A percentile compares a stretch with the other conserved stretches of the same genome.
phyloP scores from a whole-genome alignment of 2,888 invertebrate species.

The Plemyria rubiginata region DNA sequence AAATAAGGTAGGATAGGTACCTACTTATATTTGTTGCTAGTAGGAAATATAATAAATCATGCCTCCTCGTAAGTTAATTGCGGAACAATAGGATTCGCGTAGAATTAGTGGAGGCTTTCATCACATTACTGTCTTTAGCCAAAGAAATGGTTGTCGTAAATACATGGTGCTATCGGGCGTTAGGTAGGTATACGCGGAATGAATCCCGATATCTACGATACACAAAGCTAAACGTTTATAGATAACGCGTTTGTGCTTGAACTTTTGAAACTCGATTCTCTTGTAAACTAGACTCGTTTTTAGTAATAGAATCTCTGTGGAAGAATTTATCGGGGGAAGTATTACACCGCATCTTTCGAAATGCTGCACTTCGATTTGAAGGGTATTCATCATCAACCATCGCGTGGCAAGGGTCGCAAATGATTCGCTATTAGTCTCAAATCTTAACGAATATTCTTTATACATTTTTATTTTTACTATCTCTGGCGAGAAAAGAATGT shows the following conservation, averaged over 20 bases:
- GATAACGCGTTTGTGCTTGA: conserved; percentile 7
- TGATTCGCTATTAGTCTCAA: too few species aligned
- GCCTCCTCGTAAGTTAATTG: conserved; percentile 37
- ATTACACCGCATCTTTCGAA: too few species aligned
- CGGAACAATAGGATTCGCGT: conserved; percentile 34
- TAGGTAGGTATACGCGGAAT: conserved; percentile 18
- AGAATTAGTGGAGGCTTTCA: conserved; percentile 48
- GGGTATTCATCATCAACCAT: too few species aligned
- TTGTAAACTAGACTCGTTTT: too few species aligned
- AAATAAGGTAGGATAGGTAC: conserved; percentile 28
- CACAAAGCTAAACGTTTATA: conserved; percentile 12
- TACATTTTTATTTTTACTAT: conserved; percentile 32
- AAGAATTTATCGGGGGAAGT: too few species aligned
- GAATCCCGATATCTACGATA: conserved; percentile 13
- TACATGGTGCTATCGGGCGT: conserved; percentile 26
- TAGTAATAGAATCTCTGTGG: too few species aligned
- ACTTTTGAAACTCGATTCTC: neutral
- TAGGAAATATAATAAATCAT: conserved; percentile 42
- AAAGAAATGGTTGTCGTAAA: conserved; percentile 48
- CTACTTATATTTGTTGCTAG: conserved; percentile 21
- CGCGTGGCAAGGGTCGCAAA: neutral
- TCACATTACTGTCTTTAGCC: conserved; percentile 47
- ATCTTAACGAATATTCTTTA: neutral
- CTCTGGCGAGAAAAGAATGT: conserved; percentile 3
- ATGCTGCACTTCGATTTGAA: too few species aligned